Percentiles rank a stretch among this genome's conserved stretches.
Evolutionary conservation across 1,140 invertebrate genomes (phyloP).

Genomic region (Eupristina koningsbergeri): DNA sequence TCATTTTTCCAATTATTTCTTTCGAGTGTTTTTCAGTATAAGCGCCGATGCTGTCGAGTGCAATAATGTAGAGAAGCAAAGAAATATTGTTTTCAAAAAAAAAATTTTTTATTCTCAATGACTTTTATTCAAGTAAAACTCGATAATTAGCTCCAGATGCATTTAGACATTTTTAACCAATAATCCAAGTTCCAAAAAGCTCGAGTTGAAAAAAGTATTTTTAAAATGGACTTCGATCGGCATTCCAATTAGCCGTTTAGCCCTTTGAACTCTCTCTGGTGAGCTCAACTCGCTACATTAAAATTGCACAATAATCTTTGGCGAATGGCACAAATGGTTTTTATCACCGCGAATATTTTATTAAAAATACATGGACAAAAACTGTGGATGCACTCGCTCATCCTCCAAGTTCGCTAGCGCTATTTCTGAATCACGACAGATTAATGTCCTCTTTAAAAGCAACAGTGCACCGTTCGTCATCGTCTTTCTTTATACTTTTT

Average conservation of each 20-base stretch:
- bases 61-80: no score
- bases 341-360: neutral
- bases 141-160: no score
- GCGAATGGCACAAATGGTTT: neutral
- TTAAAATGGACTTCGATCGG: neutral
- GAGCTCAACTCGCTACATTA: neutral
- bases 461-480: conserved; percentile 30
- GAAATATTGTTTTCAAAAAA: no score
- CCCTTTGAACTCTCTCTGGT: neutral
- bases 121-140: no score
- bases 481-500: conserved; percentile 24
- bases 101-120: no score
- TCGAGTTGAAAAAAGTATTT: neutral
- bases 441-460: conserved; percentile 50
- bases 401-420: neutral
- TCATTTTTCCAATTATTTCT: no score
- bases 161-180: no score
- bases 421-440: conserved; percentile 50
- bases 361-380: conserved; percentile 39
- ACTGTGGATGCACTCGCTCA: neutral
- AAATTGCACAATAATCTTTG: neutral
- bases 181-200: no score
- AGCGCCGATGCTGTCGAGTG: no score
- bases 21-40: no score
- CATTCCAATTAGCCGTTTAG: neutral